Base-by-base conservation (phyloP, 2,888 invertebrate genomes). In the Spialia ferax region DNA sequence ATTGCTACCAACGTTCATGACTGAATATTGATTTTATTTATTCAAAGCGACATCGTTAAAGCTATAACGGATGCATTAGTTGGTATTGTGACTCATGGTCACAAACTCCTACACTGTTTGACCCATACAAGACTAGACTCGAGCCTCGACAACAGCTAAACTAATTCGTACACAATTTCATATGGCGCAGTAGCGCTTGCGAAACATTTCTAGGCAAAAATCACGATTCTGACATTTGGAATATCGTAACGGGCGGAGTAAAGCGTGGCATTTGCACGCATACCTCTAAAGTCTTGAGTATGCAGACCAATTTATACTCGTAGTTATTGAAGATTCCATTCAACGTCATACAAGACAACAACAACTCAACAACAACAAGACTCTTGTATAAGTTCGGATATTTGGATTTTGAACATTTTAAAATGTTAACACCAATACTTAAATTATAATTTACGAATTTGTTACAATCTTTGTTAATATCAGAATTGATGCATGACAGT, bases 141-240 rank as follows among this genome's bases (percentile, higher is more conserved):
- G 63, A 64, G 54, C 63, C 50, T 69, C 65, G 63, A 68, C 69
- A 61, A 67, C 32, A 38, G 22, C 56, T 61, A 50, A 70, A 68
- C 66, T 70, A 72, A 74, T 73, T 74, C 68, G 70, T 73, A 79
- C 73, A 71, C 73, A 76, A 75, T 78, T 80, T 75, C 78, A 76
- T 78, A 80, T 70, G 76, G 72, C 76, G 71, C 69, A 74, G 80
- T 92, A 92, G 82, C 87, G 75, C 80, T 92, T 93, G 82, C 88
- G 87, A 88, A 92, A 93, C 74, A 80, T 86, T 86, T 86, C 87
- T 84, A 79, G 81, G 77, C 90, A 92, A 90, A 92, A 91, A 91
- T 89, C 93, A 93, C 93, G 93, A 92, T 85, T 86, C 84, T 90
- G 93, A 92, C 93, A 93, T 93, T 93, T 92, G 79, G 80, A 83